phyloP scores from a whole-genome alignment of 2,888 invertebrate genomes.

The Seira sanloemensis region DNA sequence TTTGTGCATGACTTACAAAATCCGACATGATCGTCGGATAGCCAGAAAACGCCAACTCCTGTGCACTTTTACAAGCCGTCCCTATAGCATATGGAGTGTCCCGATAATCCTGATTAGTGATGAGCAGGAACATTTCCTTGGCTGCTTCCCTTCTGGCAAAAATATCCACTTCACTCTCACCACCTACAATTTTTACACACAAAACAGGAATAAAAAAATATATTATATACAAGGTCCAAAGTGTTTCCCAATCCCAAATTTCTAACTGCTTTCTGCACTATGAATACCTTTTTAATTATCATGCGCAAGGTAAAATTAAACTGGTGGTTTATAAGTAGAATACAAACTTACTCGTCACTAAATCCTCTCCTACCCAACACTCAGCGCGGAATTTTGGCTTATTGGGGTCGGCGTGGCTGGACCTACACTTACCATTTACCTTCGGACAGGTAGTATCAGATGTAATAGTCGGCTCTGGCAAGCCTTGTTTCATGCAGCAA shows the following conservation, averaged over 20 bases:
- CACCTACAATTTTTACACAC: conserved; percentile 34
- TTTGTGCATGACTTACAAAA: conserved; percentile 41
- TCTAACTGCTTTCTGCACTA: not conserved
- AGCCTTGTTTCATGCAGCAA: conserved; percentile 34
- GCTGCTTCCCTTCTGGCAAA: conserved; percentile 66
- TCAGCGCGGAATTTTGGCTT: conserved; percentile 37
- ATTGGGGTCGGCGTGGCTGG: not conserved
- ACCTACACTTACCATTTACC: not conserved
- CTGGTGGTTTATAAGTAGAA: conserved; percentile 33
- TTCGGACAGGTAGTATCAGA: not conserved
- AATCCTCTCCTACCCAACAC: conserved; percentile 55
- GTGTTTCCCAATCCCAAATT: too few species aligned
- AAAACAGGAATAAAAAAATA: too few species aligned
- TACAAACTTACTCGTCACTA: conserved; percentile 32
- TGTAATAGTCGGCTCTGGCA: conserved; percentile 25
- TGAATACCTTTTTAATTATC: too few species aligned
- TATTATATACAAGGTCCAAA: too few species aligned
- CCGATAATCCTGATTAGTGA: conserved; percentile 50
- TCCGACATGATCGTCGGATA: conserved; percentile 30
- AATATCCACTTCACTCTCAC: conserved; percentile 58
- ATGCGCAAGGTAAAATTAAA: too few species aligned
- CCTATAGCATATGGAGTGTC: conserved; percentile 61
- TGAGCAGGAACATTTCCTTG: conserved; percentile 48
- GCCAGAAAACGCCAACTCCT: conserved; percentile 38
- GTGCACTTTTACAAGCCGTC: conserved; percentile 30